phyloP scores from a whole-genome alignment of 2,797 vertebrate species.

The Lepilemur ruficaudatus region DNA sequence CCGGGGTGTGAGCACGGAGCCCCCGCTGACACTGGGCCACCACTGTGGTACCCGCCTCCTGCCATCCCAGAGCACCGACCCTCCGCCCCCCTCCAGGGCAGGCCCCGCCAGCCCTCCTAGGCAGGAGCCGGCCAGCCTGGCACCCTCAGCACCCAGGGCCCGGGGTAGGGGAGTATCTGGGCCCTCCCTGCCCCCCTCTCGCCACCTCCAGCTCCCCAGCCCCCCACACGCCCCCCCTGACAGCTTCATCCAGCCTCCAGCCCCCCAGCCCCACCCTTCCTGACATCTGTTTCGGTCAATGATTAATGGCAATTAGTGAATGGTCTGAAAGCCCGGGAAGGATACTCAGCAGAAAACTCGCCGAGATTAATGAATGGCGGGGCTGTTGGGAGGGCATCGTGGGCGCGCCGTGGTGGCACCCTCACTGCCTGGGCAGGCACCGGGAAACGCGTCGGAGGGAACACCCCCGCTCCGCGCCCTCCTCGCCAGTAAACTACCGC shows the following conservation, averaged over 20 bases:
- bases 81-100: fast-evolving
- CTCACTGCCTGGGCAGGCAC: constrained; percentile 61
- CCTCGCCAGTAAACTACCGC: constrained; percentile 60
- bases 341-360: constrained; percentile 95
- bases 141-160: constrained; percentile 43
- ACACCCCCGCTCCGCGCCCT: neutral
- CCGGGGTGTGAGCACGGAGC: fast-evolving
- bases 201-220: neutral
- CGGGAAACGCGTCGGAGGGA: neutral
- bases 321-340: constrained; percentile 97
- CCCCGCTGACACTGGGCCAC: neutral
- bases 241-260: constrained; percentile 90
- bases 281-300: constrained; percentile 98
- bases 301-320: constrained; percentile 99
- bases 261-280: constrained; percentile 92
- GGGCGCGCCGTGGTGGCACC: constrained; percentile 56
- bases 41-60: neutral
- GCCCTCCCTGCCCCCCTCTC: neutral
- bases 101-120: neutral
- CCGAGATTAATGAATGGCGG: constrained; percentile 97
- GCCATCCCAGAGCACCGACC: neutral
- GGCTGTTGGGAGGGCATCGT: constrained; percentile 87
- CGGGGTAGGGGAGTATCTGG: constrained; percentile 72
- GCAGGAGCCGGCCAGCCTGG: constrained; percentile 67
- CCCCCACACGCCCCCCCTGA: constrained; percentile 85